These are phyloP conservation scores for Cataglyphis albicans DNA, from an alignment of 2,888 invertebrate genomes.

Conservation along the genomic window DNA sequence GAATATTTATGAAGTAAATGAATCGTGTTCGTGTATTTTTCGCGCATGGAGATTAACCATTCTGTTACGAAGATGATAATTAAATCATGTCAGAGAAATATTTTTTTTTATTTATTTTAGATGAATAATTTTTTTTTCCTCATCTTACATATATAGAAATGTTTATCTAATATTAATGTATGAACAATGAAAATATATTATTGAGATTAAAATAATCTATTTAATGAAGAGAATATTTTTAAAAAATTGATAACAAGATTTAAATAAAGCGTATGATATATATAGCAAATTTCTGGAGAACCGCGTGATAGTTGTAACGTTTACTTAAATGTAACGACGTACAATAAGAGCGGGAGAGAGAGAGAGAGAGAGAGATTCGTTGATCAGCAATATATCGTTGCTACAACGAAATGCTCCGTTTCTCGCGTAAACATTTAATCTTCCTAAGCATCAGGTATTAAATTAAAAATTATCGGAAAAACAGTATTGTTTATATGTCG, in stretches of 20 bases:
- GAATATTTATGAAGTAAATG: conserved; percentile 29
- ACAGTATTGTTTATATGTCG: conserved; percentile 55
- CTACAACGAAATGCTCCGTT: background rate
- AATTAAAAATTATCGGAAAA: conserved; percentile 56
- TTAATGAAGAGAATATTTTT: background rate
- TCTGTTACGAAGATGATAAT: conserved; percentile 1
- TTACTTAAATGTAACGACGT: conserved; percentile 17
- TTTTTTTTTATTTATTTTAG: background rate
- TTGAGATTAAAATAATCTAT: background rate
- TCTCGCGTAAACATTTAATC: conserved; percentile 51
- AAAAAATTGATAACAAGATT: background rate
- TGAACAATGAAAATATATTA: background rate
- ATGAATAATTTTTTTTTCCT: background rate
- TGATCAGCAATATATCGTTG: background rate
- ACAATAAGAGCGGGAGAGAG: background rate
- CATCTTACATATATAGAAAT: background rate
- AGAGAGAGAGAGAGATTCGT: too few relatives aligned
- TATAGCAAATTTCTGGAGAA: background rate
- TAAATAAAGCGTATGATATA: background rate
- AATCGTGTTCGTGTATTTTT: conserved; percentile 8
- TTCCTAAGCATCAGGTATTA: conserved; percentile 50
- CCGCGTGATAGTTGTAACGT: background rate
- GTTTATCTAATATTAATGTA: background rate
- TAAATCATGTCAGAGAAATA: conserved; percentile 8
- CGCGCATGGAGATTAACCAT: background rate